phyloP scores from a whole-genome alignment of 2,113 vertebrate genomes.

The Zosterops japonicus region DNA sequence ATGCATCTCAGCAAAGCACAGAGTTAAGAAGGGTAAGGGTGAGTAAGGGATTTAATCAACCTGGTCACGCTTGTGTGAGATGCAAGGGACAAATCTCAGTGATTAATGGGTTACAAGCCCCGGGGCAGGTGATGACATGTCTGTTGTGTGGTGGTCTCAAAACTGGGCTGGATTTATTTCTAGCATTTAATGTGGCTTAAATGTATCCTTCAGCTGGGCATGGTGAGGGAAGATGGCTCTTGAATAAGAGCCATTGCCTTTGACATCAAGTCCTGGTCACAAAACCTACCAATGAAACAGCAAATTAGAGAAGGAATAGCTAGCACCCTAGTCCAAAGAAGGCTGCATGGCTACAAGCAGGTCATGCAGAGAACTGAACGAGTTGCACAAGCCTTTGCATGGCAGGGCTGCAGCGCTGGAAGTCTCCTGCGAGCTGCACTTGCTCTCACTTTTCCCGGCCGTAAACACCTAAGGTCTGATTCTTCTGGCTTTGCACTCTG shows the following conservation, averaged over 20 bases:
- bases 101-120: not conserved
- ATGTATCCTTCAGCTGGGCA: not conserved
- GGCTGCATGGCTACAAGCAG: not conserved
- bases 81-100: not conserved
- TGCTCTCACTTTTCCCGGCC: not conserved
- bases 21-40: not conserved
- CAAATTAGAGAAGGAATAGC: not conserved
- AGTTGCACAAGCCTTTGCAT: not conserved
- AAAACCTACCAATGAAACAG: not conserved
- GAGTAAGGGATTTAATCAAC: not conserved
- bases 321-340: not conserved
- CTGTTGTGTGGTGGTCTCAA: not conserved
- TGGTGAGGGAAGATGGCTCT: not conserved
- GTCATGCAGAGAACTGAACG: rapidly evolving
- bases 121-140: not conserved
- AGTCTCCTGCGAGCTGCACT: rapidly evolving
- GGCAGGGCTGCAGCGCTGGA: not conserved
- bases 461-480: not conserved
- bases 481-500: not conserved
- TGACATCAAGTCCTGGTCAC: not conserved
- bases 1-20: not conserved
- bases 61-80: rapidly evolving
- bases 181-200: not conserved
- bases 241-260: not conserved
- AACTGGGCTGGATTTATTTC: not conserved